Evolutionary conservation across 2,113 vertebrate species (phyloP).

Genomic region (Collichthys lucidus): DNA sequence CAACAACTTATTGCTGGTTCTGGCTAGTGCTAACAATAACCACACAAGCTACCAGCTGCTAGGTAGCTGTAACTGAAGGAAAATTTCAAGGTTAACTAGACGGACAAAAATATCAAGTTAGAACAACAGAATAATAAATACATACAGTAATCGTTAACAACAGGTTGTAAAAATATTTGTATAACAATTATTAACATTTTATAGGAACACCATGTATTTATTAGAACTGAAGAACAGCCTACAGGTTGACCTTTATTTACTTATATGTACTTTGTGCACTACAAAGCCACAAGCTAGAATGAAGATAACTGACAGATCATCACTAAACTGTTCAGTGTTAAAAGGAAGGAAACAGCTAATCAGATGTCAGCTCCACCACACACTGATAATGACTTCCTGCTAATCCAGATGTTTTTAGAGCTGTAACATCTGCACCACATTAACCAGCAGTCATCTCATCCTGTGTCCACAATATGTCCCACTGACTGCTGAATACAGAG

Average conservation of each 20-base stretch:
- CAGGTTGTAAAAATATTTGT: neutral
- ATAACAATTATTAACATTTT: too few relatives aligned
- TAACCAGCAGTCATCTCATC: slow-evolving; percentile 42
- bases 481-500: slow-evolving; percentile 35
- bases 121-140: neutral
- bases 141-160: too few relatives aligned
- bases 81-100: too few relatives aligned
- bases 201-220: neutral
- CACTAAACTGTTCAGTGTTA: neutral
- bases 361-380: slow-evolving; percentile 7
- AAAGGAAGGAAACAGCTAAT: slow-evolving; percentile 20
- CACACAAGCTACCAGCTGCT: neutral
- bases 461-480: slow-evolving; percentile 16
- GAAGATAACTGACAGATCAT: neutral
- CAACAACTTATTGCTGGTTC: too few relatives aligned
- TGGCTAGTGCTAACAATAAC: neutral
- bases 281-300: neutral
- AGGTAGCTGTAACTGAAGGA: too few relatives aligned
- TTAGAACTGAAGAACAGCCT: neutral
- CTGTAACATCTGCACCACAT: slow-evolving; percentile 53
- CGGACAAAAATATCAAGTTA: too few relatives aligned
- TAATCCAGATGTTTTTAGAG: slow-evolving; percentile 58
- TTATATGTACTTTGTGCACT: neutral
- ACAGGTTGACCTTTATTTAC: neutral
- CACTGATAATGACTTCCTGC: slow-evolving; percentile 23